A percentile compares a stretch with the other conserved stretches of the same genome.
Conservation (phyloP, 2,797 vertebrate genomes). For the Tenualosa thibaudeaui region DNA sequence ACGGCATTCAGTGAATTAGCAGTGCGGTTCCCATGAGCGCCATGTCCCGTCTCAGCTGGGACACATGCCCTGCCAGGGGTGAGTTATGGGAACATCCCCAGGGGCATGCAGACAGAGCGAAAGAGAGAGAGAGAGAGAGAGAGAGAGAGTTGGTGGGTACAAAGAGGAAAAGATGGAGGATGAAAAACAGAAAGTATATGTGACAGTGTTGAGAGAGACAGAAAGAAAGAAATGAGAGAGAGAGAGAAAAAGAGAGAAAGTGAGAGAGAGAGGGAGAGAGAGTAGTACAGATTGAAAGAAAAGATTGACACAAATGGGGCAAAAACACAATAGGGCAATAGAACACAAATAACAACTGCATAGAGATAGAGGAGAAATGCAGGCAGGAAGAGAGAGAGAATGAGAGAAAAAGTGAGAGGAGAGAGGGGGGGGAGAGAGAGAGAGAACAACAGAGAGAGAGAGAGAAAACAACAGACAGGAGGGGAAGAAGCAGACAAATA, state of each 20-base stretch:
- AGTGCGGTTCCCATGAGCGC: constrained; percentile 69
- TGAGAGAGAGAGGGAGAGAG: background rate
- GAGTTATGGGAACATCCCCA: constrained; percentile 67
- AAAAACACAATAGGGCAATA: background rate
- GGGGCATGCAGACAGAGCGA: constrained; percentile 60
- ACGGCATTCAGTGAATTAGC: constrained; percentile 66
- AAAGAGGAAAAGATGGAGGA: background rate
- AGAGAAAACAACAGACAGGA: background rate
- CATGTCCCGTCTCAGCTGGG: constrained; percentile 66
- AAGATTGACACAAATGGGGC: background rate
- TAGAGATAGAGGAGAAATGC: background rate
- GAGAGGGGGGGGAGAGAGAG: background rate
- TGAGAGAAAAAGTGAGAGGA: background rate
- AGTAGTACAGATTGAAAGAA: background rate
- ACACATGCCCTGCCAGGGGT: constrained; percentile 59
- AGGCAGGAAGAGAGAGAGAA: background rate
- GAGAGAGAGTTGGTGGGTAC: background rate
- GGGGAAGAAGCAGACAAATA: background rate
- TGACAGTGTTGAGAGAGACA: background rate
- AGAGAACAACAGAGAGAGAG: background rate
- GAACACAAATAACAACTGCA: background rate
- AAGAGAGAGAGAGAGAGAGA: constrained; percentile 32
- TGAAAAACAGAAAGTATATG: background rate
- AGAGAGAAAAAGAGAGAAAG: too few species aligned
- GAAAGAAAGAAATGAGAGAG: background rate